Evolutionary conservation across 2,797 vertebrate species (phyloP).

Genomic region (Prionace glauca): DNA sequence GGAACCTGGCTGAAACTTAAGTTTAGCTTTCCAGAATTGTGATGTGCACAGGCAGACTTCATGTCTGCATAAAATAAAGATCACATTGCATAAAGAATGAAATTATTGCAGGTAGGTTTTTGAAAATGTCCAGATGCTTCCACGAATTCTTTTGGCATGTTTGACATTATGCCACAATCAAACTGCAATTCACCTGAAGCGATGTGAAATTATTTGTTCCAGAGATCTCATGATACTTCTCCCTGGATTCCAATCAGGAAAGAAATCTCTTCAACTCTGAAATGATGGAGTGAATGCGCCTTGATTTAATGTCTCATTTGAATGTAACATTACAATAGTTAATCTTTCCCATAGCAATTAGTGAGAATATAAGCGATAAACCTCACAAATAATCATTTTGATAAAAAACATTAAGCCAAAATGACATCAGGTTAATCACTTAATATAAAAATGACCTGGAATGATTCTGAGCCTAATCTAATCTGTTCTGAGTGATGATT

Average conservation of each 20-base stretch:
- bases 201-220: no score
- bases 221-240: not conserved
- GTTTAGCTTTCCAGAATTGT: not conserved
- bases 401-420: not conserved
- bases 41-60: not conserved
- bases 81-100: not conserved
- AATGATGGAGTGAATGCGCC: not conserved
- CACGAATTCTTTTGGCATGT: no score
- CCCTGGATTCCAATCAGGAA: not conserved
- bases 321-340: not conserved
- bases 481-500: not conserved
- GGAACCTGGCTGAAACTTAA: not conserved
- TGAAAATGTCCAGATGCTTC: no score
- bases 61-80: not conserved
- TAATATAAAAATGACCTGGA: not conserved
- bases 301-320: not conserved
- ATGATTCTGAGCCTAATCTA: not conserved
- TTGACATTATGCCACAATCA: no score
- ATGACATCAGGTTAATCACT: not conserved
- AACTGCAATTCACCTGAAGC: no score
- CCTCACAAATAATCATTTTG: not conserved
- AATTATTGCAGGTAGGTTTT: not conserved
- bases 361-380: not conserved
- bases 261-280: not conserved
- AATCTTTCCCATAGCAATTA: not conserved